Percentiles rank a stretch among this genome's conserved stretches.
phyloP scores from a whole-genome alignment of 35 echinoderm and acorn worm species.

The Apostichopus japonicus region DNA sequence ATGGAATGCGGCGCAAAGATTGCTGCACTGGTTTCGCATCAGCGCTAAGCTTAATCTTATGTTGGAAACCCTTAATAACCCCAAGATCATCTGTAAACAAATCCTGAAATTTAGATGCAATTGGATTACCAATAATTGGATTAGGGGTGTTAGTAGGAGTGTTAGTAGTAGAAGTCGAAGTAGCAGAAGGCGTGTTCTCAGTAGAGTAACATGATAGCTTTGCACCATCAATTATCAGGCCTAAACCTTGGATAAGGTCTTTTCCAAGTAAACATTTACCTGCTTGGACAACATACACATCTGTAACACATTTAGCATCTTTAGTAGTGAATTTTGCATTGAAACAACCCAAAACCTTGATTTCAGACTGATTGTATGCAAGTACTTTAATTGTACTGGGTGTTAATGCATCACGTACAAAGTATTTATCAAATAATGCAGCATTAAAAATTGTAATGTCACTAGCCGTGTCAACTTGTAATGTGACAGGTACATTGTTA shows the following conservation, averaged over 20 bases:
- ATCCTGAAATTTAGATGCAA: neutral
- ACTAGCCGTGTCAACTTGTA: slow-evolving; percentile 9
- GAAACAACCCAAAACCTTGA: slow-evolving; percentile 7
- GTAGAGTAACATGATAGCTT: neutral
- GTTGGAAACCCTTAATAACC: neutral
- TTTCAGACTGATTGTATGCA: neutral
- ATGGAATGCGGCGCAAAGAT: neutral
- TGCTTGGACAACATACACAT: neutral
- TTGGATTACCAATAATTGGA: neutral
- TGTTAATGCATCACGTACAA: neutral
- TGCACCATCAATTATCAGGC: neutral
- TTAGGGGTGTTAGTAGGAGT: neutral
- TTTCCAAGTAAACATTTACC: slow-evolving; percentile 13
- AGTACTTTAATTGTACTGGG: neutral
- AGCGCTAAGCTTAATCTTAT: too few species aligned
- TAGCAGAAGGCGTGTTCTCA: neutral
- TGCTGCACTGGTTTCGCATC: neutral
- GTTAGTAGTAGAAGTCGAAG: neutral
- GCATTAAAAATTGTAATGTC: neutral
- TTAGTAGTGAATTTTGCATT: too few species aligned
- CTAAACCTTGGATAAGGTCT: neutral
- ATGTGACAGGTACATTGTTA: neutral
- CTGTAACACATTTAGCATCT: neutral
- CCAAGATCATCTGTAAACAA: neutral
- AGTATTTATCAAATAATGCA: slow-evolving; percentile 3